Evolutionary conservation across 2,113 vertebrate species (phyloP), one percentile per base, ranked within the genome.

Genomic region (Pseudonaja textilis): DNA sequence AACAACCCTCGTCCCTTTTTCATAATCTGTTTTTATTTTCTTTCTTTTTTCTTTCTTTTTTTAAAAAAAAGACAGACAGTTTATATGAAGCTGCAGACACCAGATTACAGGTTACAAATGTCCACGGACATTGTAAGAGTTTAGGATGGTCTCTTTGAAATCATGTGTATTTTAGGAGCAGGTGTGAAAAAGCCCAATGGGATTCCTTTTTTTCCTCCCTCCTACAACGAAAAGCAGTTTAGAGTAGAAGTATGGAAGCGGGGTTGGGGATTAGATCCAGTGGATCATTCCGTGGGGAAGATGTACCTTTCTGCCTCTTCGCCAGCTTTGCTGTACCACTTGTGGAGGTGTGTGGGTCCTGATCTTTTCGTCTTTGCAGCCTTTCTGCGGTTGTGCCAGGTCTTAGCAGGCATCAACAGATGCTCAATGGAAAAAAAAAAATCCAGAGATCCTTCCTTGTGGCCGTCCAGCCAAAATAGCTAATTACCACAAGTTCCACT

Each of bases 401-500:
- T 45, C 54, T 23, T 23, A 5, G 20, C 42, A 34, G 45, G 11
- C 26, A 22, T 23, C 56, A 87, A 39, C 34, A 57, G 11, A 55
- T 56, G 34, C 16, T 14, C 39, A 47, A 29, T 2, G 1, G 34
- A 26, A 61, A 39, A 20, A 0, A 26, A 61, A 39, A 20, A 0
- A 3, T 10, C 8, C 45, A n/a, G 2, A 0, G 29, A 7, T 29
- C 89, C 12, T 69, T 34, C 26, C 29, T 5, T 14, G 55, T 52
- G 23, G 2, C 20, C 3, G 9, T 7, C 7, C 12, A 55, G n/a
- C 34, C 1, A 25, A 57, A 64, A 8, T 2, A 55, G 4, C 91
- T 20, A 3, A 18, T n/a, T 3, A 9, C 14, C 14, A 4, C 0
- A 2, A 61, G 34, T 5, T 16, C 5, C 57, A 18, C 47, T 34